Conservation (phyloP, 2,888 invertebrate species). For the Drosophila ustulata region DNA sequence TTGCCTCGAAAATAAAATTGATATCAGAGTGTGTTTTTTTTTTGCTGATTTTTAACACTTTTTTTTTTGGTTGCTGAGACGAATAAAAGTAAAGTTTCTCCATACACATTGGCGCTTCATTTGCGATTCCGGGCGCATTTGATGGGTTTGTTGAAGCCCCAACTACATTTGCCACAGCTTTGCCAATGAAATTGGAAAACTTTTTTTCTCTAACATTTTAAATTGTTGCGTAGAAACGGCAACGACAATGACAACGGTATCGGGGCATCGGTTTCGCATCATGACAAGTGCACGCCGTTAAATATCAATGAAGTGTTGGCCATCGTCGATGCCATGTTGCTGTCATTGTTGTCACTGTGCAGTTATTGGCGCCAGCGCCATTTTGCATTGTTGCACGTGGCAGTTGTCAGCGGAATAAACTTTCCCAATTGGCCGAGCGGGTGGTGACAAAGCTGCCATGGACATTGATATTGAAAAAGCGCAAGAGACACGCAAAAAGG, state of each 20-base stretch:
- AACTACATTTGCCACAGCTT: slow-evolving; percentile 19
- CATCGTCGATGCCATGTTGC: slow-evolving; percentile 15
- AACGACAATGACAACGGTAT: slow-evolving; percentile 25
- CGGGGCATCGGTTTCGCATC: slow-evolving; percentile 21
- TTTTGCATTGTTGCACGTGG: slow-evolving; percentile 74
- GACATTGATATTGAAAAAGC: slow-evolving; percentile 21
- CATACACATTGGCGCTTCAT: slow-evolving; percentile 54
- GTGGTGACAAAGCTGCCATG: slow-evolving; percentile 9
- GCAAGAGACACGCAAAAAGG: not conserved
- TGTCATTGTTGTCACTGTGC: slow-evolving; percentile 12
- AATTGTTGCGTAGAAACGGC: slow-evolving; percentile 77
- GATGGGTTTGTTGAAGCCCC: slow-evolving; percentile 23
- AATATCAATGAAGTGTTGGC: slow-evolving; percentile 65
- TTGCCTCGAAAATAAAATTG: slow-evolving; percentile 58
- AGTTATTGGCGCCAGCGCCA: slow-evolving; percentile 48
- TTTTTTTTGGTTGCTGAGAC: slow-evolving; percentile 8
- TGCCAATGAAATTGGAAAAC: slow-evolving; percentile 76
- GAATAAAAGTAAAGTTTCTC: slow-evolving; percentile 62
- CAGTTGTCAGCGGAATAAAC: slow-evolving; percentile 39
- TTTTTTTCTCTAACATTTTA: slow-evolving; percentile 46
- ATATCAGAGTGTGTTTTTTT: slow-evolving; percentile 34
- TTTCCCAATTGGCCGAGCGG: slow-evolving; percentile 48
- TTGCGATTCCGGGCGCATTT: slow-evolving; percentile 71
- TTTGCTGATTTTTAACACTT: slow-evolving; percentile 18
- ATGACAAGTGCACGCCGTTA: slow-evolving; percentile 61